Base-by-base conservation (phyloP, 1,140 invertebrate genomes). In the Paralvinella palmiformis region DNA sequence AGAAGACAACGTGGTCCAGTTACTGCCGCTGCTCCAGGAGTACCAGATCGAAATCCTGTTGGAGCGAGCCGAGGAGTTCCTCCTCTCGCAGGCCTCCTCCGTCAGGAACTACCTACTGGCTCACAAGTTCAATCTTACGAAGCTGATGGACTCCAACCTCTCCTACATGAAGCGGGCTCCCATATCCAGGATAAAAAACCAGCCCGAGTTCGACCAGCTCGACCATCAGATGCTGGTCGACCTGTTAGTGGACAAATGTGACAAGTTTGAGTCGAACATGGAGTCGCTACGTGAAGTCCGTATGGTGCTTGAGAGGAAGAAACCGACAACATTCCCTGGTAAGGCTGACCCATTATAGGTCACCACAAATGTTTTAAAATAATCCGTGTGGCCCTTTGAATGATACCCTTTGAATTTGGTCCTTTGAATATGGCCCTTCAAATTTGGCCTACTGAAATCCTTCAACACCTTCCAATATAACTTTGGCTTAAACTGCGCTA, bases 41-140 rank as follows among this genome's bases (percentile, higher is more conserved):
- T 71, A 71, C 44, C 70, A 71, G 62, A 69, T 71, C 64, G 66
- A 45, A 32, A 61, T 50, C 6, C 27, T 71, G n/a, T 58, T 60
- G 17, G 64, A 65, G 56, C 44, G 63, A 4, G 64, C 62, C 52
- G 65, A 68, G 31, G 62, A 65, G 44, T 63, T 63, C 50, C 61
- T 71, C 36, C 59, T 67, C 50, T 57, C 45, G 20, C 68, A 69
- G 63, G 22, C 63, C 56, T 56, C 57, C 5, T 65, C 44, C 4
- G 58, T 68, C 13, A 45, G 62, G 36, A 64, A 68, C 33, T 65
- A 60, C 36, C 37, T 68, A 20, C 20, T 68, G 24, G 66, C 66
- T 32, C 41, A 68, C 33, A 64, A 68, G 32, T 68, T 35, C 37
- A 55, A 59, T 31, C 55, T 68, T 4, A 1, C 22, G 22, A 32